Evolutionary conservation across 2,113 vertebrate species (phyloP).

Genomic region (Myxocyprinus asiaticus): DNA sequence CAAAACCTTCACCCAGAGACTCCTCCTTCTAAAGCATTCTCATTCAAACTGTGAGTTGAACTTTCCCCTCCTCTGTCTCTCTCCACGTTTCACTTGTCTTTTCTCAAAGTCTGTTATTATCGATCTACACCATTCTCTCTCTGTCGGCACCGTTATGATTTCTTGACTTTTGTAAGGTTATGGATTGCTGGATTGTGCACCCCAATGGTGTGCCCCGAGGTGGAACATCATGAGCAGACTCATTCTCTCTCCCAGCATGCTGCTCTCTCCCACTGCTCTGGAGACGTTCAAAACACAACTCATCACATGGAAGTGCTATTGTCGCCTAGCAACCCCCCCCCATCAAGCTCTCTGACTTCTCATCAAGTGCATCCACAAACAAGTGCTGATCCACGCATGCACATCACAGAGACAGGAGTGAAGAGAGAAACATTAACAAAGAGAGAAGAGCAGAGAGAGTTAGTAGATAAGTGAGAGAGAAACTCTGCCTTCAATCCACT

Average conservation of each 20-base stretch:
- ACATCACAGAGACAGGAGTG: neutral
- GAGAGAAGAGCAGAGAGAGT: neutral
- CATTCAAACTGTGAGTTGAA: too few species aligned
- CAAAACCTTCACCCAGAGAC: too few species aligned
- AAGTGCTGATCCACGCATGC: neutral
- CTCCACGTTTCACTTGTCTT: too few species aligned
- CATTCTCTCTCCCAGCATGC: slow-evolving; percentile 1
- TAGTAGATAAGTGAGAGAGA: neutral
- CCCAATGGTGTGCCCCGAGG: neutral
- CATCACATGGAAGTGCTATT: neutral
- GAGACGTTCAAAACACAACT: neutral
- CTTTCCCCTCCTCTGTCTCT: too few species aligned
- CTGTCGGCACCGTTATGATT: neutral
- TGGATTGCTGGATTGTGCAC: neutral
- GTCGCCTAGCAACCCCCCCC: slow-evolving; percentile 28
- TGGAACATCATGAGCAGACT: neutral
- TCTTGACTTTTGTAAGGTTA: neutral
- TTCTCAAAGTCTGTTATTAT: neutral
- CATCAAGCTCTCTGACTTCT: slow-evolving; percentile 9
- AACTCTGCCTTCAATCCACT: neutral
- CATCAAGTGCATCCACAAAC: slow-evolving; percentile 3
- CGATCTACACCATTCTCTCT: neutral
- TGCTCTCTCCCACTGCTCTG: neutral
- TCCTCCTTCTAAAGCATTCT: too few species aligned
- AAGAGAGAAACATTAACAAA: neutral